Evolutionary conservation across 2,888 invertebrate species (phyloP).

Genomic region (Lepidonotus clava): DNA sequence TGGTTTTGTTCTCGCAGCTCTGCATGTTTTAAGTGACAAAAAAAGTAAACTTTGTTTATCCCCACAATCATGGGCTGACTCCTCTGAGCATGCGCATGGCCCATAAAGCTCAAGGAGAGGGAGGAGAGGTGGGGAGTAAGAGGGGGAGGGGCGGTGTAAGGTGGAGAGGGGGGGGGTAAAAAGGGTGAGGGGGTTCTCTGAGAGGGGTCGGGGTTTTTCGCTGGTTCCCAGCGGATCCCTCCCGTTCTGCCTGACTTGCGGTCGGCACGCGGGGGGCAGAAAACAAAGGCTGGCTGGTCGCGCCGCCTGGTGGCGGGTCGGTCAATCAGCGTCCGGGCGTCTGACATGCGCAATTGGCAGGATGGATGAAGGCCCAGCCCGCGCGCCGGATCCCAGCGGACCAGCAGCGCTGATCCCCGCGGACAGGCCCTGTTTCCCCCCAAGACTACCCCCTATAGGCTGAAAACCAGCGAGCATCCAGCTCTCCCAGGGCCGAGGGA

Average conservation of each 20-base stretch:
- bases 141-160: not conserved
- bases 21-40: not conserved
- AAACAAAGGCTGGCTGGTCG: conserved; percentile 16
- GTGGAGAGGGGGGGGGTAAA: not conserved
- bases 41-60: not conserved
- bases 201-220: not conserved
- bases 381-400: conserved; percentile 23
- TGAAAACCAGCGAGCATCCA: not conserved
- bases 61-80: not conserved
- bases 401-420: not conserved
- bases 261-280: not conserved
- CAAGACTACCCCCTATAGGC: not conserved
- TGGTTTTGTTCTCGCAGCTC: not conserved
- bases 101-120: not conserved
- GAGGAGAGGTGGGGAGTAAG: not conserved
- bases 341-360: conserved; percentile 44
- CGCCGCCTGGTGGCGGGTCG: not conserved
- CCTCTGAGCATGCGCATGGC: not conserved
- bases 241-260: conserved; percentile 7
- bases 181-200: not conserved
- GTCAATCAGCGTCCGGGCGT: conserved; percentile 40
- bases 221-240: conserved; percentile 1
- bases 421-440: not conserved
- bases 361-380: conserved; percentile 16
- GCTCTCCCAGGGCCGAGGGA: not conserved